phyloP scores from a whole-genome alignment of 2,888 invertebrate genomes.

The Cryptus viduatorius region DNA sequence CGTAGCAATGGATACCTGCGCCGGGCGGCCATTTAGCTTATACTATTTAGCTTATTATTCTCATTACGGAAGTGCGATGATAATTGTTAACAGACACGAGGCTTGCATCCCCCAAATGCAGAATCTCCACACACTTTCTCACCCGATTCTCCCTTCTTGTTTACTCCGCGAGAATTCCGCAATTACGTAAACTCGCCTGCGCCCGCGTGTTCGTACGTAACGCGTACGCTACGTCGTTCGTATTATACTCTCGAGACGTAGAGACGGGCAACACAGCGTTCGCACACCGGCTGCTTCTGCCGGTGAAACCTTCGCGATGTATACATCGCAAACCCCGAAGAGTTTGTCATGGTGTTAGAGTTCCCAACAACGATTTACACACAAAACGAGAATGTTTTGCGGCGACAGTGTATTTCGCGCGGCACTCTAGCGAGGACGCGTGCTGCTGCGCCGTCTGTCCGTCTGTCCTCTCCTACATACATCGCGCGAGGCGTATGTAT shows the following conservation, averaged over 20 bases:
- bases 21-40: too few relatives aligned
- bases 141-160: not conserved
- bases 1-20: too few relatives aligned
- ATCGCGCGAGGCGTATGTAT: constrained; percentile 21
- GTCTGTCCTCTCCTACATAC: constrained; percentile 11
- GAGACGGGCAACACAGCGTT: not conserved
- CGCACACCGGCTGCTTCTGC: not conserved
- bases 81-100: not conserved
- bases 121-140: not conserved
- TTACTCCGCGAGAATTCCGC: constrained; percentile 23
- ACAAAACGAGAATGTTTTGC: constrained; percentile 20
- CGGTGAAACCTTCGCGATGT: not conserved
- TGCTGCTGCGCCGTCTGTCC: constrained; percentile 29
- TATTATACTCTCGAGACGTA: not conserved
- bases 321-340: not conserved
- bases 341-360: not conserved
- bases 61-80: not conserved
- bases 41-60: too few relatives aligned
- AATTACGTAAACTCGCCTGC: constrained; percentile 26
- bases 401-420: constrained; percentile 15
- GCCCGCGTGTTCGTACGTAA: not conserved
- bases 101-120: constrained; percentile 24
- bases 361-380: not conserved
- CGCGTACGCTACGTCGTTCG: not conserved
- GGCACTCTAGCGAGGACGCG: constrained; percentile 12